Base-by-base conservation (phyloP, 2,888 invertebrate genomes). In the Pachymerium ferrugineum region DNA sequence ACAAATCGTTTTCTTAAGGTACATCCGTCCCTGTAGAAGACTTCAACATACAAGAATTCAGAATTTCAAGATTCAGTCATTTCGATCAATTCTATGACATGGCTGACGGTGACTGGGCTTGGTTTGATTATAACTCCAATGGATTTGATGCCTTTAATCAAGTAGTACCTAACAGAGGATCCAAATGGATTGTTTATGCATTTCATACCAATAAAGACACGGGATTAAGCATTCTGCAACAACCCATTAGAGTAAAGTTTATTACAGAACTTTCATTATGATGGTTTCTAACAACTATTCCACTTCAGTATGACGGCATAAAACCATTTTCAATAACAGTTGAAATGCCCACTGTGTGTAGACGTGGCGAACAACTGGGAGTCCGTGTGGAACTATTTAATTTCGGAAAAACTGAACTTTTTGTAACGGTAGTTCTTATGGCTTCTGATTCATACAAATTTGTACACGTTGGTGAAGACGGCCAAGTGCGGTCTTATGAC, bases 361-460 rank as follows among this genome's bases (percentile, higher is more conserved):
- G 83, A 6, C 80, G 85, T 31, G 86, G 87, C 4, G 87, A 87
- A 78, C 86, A 86, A 78, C 79, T 85, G 30, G 83, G 84, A 8
- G 78, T 85, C 0, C 78, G 83, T 31, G 81, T 83, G 1, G 82
- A 82, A 0, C 80, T 84, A 33, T 83, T 85, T 75, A 85, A 85
- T 78, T 83, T 82, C 78, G 83, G 83, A 81, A 31, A 47, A 28
- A 22, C 79, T 38, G 81, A 82, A 74, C 78, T 81, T 73, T 78
- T 81, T 54, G 81, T 81, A 22, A 78, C 85, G 72, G 78, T 86
- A 1, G 83, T 83, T 10, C 80, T 87, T 72, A 82, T 83, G 71
- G 84, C 81, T 16, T 85, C 85, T 0, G 80, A 82, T 5, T 82
- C 84, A 69, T 85, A 85, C 77, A 80, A 83, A 74, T 86, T 86